Conservation (phyloP, 2,113 vertebrate genomes). For the Ascaphus truei region DNA sequence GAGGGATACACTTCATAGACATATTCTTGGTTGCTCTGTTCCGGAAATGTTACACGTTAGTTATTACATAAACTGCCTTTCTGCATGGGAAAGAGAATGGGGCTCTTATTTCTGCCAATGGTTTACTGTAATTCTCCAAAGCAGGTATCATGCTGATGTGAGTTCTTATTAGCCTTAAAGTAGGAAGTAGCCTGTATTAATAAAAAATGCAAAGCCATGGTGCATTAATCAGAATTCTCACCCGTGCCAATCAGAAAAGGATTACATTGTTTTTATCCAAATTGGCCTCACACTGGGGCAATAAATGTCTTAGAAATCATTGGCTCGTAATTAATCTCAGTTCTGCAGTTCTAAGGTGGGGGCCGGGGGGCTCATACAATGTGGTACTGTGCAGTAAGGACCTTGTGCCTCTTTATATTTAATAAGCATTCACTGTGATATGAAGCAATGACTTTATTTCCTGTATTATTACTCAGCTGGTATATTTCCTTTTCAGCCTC, state of each 20-base stretch:
- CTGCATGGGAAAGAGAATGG: slow-evolving; percentile 15
- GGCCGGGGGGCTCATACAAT: slow-evolving; percentile 3
- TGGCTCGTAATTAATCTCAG: slow-evolving; percentile 15
- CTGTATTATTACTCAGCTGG: not conserved
- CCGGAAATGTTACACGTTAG: slow-evolving; percentile 43
- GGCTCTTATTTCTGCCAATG: slow-evolving; percentile 42
- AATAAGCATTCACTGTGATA: not conserved
- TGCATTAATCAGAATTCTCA: slow-evolving; percentile 52
- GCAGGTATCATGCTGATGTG: slow-evolving; percentile 49
- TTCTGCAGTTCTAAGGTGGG: slow-evolving; percentile 29
- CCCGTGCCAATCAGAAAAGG: not conserved
- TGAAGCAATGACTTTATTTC: not conserved
- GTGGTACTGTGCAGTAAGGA: not conserved
- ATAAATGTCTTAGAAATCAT: slow-evolving; percentile 42
- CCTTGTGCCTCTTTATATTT: slow-evolving; percentile 5
- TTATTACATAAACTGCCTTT: slow-evolving; percentile 43
- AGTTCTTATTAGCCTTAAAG: slow-evolving; percentile 54
- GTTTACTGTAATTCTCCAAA: slow-evolving; percentile 52
- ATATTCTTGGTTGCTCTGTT: slow-evolving; percentile 22
- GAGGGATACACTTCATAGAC: slow-evolving; percentile 20
- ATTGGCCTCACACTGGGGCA: slow-evolving; percentile 34
- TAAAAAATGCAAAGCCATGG: slow-evolving; percentile 49
- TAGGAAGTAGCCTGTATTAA: slow-evolving; percentile 42
- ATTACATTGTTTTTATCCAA: slow-evolving; percentile 37
- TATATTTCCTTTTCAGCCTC: not conserved